These are phyloP conservation scores for Neomorphus geoffroyi DNA, from an alignment of 2,797 vertebrate species.

Conservation along the genomic window DNA sequence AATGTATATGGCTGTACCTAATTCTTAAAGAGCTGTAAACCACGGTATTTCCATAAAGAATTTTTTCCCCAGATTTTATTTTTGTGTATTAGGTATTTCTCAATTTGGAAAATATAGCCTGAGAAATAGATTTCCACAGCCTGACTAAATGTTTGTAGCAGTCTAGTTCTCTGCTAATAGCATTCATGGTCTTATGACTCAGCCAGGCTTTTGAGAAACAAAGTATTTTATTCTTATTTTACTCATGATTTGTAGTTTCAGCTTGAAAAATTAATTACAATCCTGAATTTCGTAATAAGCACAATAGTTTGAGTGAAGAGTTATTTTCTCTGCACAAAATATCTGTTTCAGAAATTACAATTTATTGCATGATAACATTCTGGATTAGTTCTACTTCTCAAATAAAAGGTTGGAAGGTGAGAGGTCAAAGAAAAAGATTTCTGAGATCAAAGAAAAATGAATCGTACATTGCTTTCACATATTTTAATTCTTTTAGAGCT, in stretches of 20 bases:
- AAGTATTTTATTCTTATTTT: background rate
- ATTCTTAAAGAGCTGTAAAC: background rate
- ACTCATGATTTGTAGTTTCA: background rate
- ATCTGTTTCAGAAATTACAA: background rate
- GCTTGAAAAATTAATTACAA: background rate
- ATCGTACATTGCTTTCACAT: background rate
- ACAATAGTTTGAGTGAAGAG: background rate
- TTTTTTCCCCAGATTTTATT: background rate
- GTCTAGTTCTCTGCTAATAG: background rate
- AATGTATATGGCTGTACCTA: background rate
- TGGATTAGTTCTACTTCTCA: background rate
- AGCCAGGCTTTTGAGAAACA: background rate
- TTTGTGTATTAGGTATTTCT: background rate
- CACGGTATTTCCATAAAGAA: background rate
- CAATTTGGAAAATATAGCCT: background rate
- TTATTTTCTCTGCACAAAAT: background rate
- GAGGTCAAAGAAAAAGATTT: background rate
- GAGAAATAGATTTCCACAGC: background rate
- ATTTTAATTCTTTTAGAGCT: background rate
- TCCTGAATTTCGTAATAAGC: background rate
- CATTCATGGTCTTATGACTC: background rate
- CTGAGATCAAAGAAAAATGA: background rate
- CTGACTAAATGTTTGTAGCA: background rate
- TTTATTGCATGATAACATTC: background rate
- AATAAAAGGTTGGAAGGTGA: slow-evolving; percentile 11